Evolutionary conservation across 2,113 vertebrate genomes (phyloP), one percentile per base, ranked within the genome.

Genomic region (Ranitomeya imitator): DNA sequence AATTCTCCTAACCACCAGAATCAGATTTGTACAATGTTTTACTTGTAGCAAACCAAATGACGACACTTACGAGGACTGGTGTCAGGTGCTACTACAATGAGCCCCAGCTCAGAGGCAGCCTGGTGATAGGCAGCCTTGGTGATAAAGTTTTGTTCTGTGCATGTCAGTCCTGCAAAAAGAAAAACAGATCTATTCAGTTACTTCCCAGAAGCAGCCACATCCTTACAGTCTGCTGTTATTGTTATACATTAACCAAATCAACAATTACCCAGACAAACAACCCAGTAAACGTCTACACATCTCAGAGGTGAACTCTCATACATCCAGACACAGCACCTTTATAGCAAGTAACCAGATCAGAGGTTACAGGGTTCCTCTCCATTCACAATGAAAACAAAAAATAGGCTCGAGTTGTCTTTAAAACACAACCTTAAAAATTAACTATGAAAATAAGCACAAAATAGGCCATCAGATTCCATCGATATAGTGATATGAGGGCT

Each of bases 111-210:
- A 0, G 97, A 95, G 0, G 97, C 98, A 1, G 94, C 94, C 80
- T 96, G 95, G 52, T 99, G 98, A 85, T 94, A 96, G 19, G 96
- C 97, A 6, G 97, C 94, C 92, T 99, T 99, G 0, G 97, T 97
- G 93, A 99, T 97, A 90, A 99, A 98, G 91, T 99, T 99, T 91
- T 99, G 98, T 89, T 99, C 98, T 0, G 97, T 98, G 80, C 98
- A 99, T 0, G 98, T 98, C 92, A 99, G 91, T 8, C 98, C 98
- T 99, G 88, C 54, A 90, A 51, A 83, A 4, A 18, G 2, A 3
- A 76, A 76, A 74, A 74, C 4, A 45, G 1, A 74, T 45, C 14
- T 31, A 74, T 74, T 9, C 18, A 45, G 71, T 18, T 71, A 0
- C 2, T 16, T 7, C 26, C 6, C 26, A 37, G 69, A 71, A 5